Percentiles rank a stretch among this genome's conserved stretches.
phyloP scores from a whole-genome alignment of 2,888 invertebrate genomes.

The Magallana nippona region DNA sequence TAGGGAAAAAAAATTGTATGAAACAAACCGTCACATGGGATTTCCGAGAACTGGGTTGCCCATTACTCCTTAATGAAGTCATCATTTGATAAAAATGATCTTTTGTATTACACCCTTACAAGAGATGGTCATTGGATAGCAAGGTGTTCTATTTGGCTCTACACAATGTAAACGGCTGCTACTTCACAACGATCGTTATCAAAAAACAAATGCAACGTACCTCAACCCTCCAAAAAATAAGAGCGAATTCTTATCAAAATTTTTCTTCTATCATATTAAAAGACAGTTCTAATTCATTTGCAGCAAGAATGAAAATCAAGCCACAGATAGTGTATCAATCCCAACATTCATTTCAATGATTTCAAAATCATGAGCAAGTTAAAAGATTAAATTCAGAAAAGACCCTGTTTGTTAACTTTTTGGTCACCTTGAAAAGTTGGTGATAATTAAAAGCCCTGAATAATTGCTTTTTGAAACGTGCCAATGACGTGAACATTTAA shows the following conservation, averaged over 20 bases:
- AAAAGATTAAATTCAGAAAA: no score
- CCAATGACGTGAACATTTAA: no score
- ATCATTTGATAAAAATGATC: not conserved
- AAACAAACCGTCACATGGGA: not conserved
- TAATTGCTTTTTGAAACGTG: not conserved
- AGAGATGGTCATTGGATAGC: not conserved
- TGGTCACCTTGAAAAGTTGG: not conserved
- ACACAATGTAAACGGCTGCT: not conserved
- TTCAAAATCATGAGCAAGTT: no score
- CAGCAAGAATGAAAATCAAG: not conserved
- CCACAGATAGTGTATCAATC: no score
- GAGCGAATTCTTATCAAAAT: not conserved
- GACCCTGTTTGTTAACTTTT: not conserved
- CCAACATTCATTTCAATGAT: no score
- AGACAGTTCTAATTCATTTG: not conserved
- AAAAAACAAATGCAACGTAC: conserved; percentile 10
- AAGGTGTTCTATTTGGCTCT: not conserved
- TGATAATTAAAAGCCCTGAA: not conserved
- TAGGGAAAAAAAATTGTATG: not conserved
- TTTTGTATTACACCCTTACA: not conserved
- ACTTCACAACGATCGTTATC: not conserved
- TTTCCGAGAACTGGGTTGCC: not conserved
- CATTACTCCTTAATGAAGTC: conserved; percentile 9
- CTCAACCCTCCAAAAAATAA: not conserved
- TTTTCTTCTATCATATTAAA: not conserved